Conservation (phyloP, 2,888 invertebrate genomes). For the Drosophila birchii region DNA sequence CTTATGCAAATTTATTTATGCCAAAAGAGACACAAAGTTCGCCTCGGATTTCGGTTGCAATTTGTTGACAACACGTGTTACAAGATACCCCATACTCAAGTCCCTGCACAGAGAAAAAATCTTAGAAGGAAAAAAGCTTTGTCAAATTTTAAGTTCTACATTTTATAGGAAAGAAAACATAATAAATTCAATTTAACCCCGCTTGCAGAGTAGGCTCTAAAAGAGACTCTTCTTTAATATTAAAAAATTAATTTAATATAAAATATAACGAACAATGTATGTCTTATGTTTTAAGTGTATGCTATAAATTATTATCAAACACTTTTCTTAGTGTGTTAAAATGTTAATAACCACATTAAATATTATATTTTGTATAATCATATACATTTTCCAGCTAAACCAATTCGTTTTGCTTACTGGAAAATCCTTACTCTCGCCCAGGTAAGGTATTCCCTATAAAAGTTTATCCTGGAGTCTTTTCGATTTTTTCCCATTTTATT, state of each 20-base stretch:
- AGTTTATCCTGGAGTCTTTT: neutral
- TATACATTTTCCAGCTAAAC: neutral
- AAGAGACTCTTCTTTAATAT: neutral
- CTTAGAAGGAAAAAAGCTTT: neutral
- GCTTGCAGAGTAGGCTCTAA: neutral
- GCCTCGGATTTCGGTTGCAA: conserved; percentile 73
- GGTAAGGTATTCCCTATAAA: too few species aligned
- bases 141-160: neutral
- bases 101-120: conserved; percentile 10
- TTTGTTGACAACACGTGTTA: conserved; percentile 77
- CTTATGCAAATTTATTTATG: conserved; percentile 75
- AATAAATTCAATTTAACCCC: neutral
- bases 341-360: neutral
- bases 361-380: neutral
- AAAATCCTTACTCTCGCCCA: neutral
- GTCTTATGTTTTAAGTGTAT: neutral
- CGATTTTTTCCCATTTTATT: neutral
- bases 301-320: neutral
- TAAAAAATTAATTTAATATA: neutral
- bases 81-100: conserved; percentile 29
- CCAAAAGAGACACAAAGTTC: conserved; percentile 72
- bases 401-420: neutral
- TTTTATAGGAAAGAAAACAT: neutral
- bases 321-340: neutral
- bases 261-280: too few species aligned